Base-by-base conservation (phyloP, 1,140 invertebrate genomes). In the Palaemon carinicauda region DNA sequence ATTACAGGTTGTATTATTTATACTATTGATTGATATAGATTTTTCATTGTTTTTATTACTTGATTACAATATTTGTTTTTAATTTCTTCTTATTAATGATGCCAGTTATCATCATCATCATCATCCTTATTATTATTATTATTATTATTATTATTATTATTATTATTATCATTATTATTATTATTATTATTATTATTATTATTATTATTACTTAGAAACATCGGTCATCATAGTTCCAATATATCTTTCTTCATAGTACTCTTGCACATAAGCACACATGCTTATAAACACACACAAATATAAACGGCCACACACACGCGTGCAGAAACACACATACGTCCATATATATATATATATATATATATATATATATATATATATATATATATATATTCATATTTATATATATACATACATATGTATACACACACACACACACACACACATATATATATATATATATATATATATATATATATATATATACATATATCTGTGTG, bases 291-390 rank as follows among this genome's bases (percentile, higher is more conserved):
- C n/a, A n/a, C n/a, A n/a, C n/a, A n/a, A n/a, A n/a, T n/a, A n/a
- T n/a, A n/a, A n/a, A n/a, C n/a, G n/a, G n/a, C n/a, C n/a, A n/a
- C n/a, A n/a, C n/a, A n/a, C n/a, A n/a, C n/a, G n/a, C n/a, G n/a
- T n/a, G n/a, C n/a, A n/a, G n/a, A n/a, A n/a, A n/a, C n/a, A n/a
- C n/a, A n/a, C n/a, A n/a, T n/a, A n/a, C n/a, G n/a, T 60, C 5
- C 14, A 60, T 4, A 60, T 14, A 4, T 60, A 60, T 4, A 60
- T 60, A 60, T 60, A 60, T 14, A 60, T 60, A 60, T 60, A 60
- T 60, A 60, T 60, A 60, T 60, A 60, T 60, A 60, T 60, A 60
- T 60, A 60, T 60, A 60, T 60, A 60, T 60, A 60, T 60, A 60
- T 60, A 60, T 60, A 60, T 60, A 60, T 60, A 24, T 60, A 60